Base-by-base conservation (phyloP, 2,113 vertebrate genomes). In the Cyanistes caeruleus region DNA sequence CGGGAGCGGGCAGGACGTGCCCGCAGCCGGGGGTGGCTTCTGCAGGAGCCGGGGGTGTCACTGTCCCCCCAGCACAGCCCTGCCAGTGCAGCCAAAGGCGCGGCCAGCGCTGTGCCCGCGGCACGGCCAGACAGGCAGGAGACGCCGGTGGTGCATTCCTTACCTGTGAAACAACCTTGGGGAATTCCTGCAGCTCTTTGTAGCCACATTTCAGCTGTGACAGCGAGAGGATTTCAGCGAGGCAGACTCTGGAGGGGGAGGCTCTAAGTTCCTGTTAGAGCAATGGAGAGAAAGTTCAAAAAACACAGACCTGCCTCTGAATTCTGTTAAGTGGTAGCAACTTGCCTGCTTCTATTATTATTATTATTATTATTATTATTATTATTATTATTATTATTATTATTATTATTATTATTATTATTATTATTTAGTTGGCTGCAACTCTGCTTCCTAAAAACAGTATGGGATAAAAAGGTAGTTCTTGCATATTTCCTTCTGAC, bases 181-280 rank as follows among this genome's bases (percentile, higher is more conserved):
- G 90, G 92, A 96, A 95, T 92, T 96, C 95, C 96, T 90, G 2
- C 2, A 25, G 41, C 82, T 60, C 83, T 84, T 81, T 93, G 83
- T 65, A 84, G 84, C 33, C 87, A 17, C 76, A 2, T 68, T 60
- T 92, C 10, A 2, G 43, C 46, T 16, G 83, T 23, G 95, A 95
- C 94, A 92, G 72, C 1, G 6, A 0, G 46, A 89, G 95, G 88
- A n/a, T 87, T 90, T 77, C 15, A 88, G 79, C 2, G 67, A 55
- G 72, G 86, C 82, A 46, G 11, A 10, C 67, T 87, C 82, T 35
- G 43, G 52, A 77, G 43, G 39, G 72, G 35, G 56, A 81, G 93
- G 67, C 49, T 18, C 14, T 55, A 10, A 65, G 55, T 58, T 93
- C 63, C 55, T 89, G 51, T 84, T 25, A 48, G 55, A 91, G 82